These are phyloP conservation scores for Calephelis virginiensis DNA, from an alignment of 1,140 invertebrate species.

Conservation along the genomic window DNA sequence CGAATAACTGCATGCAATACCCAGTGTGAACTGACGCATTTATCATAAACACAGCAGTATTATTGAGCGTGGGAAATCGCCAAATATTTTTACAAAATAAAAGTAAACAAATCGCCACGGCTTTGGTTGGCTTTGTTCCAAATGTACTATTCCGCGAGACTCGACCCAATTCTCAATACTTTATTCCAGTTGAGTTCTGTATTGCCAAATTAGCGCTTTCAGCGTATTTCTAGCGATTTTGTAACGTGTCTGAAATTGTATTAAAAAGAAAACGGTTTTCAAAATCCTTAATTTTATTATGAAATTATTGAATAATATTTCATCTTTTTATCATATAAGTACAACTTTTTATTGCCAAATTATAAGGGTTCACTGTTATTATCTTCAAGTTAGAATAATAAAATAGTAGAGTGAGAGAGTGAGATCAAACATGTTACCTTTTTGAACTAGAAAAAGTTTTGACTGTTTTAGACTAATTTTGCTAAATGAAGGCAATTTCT, in stretches of 20 bases:
- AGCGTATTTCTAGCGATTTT: slow-evolving; percentile 15
- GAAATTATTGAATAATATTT: too few species aligned
- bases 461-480: background rate
- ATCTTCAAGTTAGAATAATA: too few species aligned
- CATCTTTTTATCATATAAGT: too few species aligned
- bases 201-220: slow-evolving; percentile 18
- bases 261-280: too few species aligned
- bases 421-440: too few species aligned
- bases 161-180: slow-evolving; percentile 69
- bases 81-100: slow-evolving; percentile 64
- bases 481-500: background rate
- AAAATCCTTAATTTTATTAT: too few species aligned
- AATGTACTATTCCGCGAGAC: slow-evolving; percentile 50
- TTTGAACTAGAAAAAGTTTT: background rate
- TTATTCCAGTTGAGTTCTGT: slow-evolving; percentile 45
- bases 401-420: too few species aligned
- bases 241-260: background rate
- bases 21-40: slow-evolving; percentile 26
- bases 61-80: slow-evolving; percentile 50
- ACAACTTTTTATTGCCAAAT: too few species aligned
- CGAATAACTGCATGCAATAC: slow-evolving; percentile 27
- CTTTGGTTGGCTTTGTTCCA: slow-evolving; percentile 64
- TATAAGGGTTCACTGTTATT: too few species aligned
- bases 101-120: slow-evolving; percentile 55
- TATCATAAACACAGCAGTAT: slow-evolving; percentile 46